These are phyloP conservation scores for Graptemys geographica DNA, from an alignment of 2,797 vertebrate species.

Conservation along the genomic window DNA sequence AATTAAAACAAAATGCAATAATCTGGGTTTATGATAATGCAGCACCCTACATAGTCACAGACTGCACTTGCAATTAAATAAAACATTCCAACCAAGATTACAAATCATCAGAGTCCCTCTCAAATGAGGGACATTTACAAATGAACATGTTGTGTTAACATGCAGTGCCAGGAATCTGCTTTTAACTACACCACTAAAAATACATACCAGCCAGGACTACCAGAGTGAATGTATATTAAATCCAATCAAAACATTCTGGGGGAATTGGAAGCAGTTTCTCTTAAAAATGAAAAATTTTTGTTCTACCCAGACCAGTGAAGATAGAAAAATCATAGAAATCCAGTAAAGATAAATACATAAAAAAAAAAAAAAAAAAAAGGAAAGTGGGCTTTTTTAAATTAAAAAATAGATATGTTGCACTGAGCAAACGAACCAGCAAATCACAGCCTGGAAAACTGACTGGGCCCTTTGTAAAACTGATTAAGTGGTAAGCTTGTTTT, in stretches of 20 bases:
- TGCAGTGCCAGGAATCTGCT: constrained; percentile 28
- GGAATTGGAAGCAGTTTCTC: constrained; percentile 25
- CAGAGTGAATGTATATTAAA: constrained; percentile 32
- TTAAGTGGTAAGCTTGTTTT: constrained; percentile 43
- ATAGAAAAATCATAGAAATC: not conserved
- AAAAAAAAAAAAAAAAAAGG: not conserved
- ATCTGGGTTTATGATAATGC: constrained; percentile 8
- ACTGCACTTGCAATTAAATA: constrained; percentile 51
- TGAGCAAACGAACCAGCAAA: constrained; percentile 7
- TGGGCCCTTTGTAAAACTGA: constrained; percentile 49
- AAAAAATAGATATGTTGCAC: not conserved
- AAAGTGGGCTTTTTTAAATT: constrained; percentile 6
- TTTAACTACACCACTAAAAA: not conserved
- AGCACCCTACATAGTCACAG: constrained; percentile 28
- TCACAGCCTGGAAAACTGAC: constrained; percentile 48
- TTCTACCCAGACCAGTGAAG: constrained; percentile 20
- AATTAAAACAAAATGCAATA: constrained; percentile 35
- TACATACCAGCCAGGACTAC: constrained; percentile 17
- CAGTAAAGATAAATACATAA: not conserved
- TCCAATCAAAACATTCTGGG: constrained; percentile 39
- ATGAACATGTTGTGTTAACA: constrained; percentile 70
- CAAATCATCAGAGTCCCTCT: constrained; percentile 44
- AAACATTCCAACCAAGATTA: constrained; percentile 36
- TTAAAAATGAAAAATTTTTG: constrained; percentile 27
- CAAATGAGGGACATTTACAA: constrained; percentile 56